Base-by-base conservation (phyloP, 2,888 invertebrate genomes). In the Hirtodrosophila confusa region DNA sequence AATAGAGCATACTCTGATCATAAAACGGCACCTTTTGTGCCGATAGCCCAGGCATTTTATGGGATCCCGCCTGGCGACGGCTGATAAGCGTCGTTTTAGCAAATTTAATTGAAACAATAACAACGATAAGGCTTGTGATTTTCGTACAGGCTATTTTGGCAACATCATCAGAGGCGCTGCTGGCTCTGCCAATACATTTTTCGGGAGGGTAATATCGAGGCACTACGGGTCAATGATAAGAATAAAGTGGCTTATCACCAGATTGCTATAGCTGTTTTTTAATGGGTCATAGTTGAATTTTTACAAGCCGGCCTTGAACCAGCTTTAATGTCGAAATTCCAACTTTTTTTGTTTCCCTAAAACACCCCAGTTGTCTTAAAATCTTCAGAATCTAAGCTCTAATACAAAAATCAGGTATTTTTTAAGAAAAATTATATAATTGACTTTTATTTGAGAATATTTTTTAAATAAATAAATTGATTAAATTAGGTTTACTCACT, bases 21-120 rank as follows among this genome's bases (percentile, higher is more conserved):
- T 80, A 76, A 79, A 78, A 76, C 86, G 69, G 66, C 76, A 75
- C 69, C 75, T 70, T 70, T 75, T 45, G 62, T 62, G 43, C 47
- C 53, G 69, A 82, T 76, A 55, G 71, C 27, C 65, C 37, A 53
- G 71, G 45, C 60, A 50, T 64, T 78, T 85, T 78, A 82, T 80
- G 69, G 62, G 69, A 61, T 56, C 48, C 43, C 50, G 68, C 62
- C 51, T 70, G 73, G 64, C 73, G 61, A 75, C 66, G 5, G 36
- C 58, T 79, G 86, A 80, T 86, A 83, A 86, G 70, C 35, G 10
- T 6, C 11, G 44, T 48, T 53, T 58, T 50, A 51, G 41, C 27
- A 55, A 37, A 39, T 17, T 33, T 47, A 10, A 47, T 12, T 55
- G 11, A 45, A 60, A 61, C 36, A 60, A 54, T 11, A 72, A 60